A percentile compares a stretch with the other conserved stretches of the same genome.
phyloP scores from a whole-genome alignment of 2,113 vertebrate genomes.

The Oncorhynchus gorbuscha region DNA sequence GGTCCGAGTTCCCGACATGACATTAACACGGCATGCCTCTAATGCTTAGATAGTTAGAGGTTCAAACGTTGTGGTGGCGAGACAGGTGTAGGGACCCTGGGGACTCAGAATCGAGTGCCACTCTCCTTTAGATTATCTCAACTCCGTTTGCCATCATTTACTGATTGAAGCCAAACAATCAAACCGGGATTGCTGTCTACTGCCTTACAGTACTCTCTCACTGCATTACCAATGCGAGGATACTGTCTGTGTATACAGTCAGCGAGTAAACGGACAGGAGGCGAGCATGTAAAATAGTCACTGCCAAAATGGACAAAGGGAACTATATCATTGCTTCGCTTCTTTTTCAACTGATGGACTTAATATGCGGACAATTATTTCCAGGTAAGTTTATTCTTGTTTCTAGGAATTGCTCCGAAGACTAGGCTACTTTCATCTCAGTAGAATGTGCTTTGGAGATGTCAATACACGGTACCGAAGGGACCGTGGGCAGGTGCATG shows the following conservation, averaged over 20 bases:
- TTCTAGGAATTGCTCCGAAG: neutral
- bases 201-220: slow-evolving; percentile 22
- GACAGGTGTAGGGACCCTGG: slow-evolving; percentile 75
- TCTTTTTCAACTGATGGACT: slow-evolving; percentile 65
- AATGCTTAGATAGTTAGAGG: slow-evolving; percentile 1
- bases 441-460: neutral
- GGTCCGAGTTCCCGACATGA: no score
- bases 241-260: slow-evolving; percentile 34
- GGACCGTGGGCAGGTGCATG: neutral
- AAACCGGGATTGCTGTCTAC: slow-evolving; percentile 53
- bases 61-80: slow-evolving; percentile 12
- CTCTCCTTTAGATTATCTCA: slow-evolving; percentile 21
- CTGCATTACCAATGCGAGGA: slow-evolving; percentile 59
- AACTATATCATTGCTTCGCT: slow-evolving; percentile 62
- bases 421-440: neutral
- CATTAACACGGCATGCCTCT: neutral
- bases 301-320: slow-evolving; percentile 70
- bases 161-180: slow-evolving; percentile 38
- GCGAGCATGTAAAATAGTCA: slow-evolving; percentile 65
- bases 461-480: neutral
- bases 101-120: slow-evolving; percentile 58
- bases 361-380: slow-evolving; percentile 72
- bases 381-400: slow-evolving; percentile 71
- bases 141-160: slow-evolving; percentile 39
- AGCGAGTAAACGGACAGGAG: slow-evolving; percentile 51